phyloP scores from a whole-genome alignment of 2,113 vertebrate species.

The Phalacrocorax brasilianus region DNA sequence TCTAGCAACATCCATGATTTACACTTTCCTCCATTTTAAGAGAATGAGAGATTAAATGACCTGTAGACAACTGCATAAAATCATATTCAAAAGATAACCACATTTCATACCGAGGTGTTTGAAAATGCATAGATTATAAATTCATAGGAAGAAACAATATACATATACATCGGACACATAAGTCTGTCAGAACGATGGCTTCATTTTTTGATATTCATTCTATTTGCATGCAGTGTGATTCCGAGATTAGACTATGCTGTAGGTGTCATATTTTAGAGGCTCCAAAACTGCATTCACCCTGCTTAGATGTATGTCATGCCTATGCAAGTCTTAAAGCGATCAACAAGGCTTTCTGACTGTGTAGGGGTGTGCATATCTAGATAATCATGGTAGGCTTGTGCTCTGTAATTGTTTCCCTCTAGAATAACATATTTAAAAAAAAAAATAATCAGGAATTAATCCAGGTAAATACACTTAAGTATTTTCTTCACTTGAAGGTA shows the following conservation, averaged over 20 bases:
- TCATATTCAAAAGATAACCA: conserved; percentile 4
- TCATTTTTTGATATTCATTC: not conserved
- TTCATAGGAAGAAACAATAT: not conserved
- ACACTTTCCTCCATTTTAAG: not conserved
- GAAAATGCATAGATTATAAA: conserved; percentile 15
- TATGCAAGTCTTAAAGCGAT: not conserved
- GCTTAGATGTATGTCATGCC: not conserved
- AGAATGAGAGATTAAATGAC: conserved; percentile 42
- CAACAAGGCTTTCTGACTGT: not conserved
- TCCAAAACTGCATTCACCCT: not conserved
- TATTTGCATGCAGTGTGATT: not conserved
- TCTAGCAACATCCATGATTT: not conserved
- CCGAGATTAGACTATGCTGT: not conserved
- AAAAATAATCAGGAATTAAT: not conserved
- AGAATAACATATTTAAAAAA: not conserved
- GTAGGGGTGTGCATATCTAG: not conserved
- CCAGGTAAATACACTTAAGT: not conserved
- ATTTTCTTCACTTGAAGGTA: not conserved
- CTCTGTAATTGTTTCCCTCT: not conserved
- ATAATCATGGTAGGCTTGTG: not conserved
- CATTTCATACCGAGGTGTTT: not conserved
- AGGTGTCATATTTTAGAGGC: not conserved
- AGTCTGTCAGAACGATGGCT: not conserved
- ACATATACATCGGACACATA: not conserved
- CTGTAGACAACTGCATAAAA: conserved; percentile 23